Evolutionary conservation across 37 sponge, comb jelly and placozoan species (phyloP).

Genomic region (Geodia barretti): DNA sequence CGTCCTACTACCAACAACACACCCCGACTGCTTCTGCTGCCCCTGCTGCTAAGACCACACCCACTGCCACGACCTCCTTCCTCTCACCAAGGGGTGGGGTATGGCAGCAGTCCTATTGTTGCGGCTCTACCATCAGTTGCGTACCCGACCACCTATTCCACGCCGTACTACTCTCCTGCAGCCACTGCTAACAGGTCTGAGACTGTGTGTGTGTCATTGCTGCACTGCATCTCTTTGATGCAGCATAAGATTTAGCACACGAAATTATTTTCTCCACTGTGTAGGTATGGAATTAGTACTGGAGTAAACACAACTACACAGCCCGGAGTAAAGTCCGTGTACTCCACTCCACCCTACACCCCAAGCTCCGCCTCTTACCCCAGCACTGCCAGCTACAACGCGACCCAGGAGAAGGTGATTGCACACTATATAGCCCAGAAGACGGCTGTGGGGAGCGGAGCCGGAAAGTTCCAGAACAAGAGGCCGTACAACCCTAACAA

Average conservation of each 20-base stretch:
- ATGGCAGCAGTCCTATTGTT: slow-evolving; percentile 5
- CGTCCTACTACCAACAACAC: not conserved
- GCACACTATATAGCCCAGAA: slow-evolving; percentile 27
- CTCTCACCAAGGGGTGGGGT: not conserved
- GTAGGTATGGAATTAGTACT: not conserved
- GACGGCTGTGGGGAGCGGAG: not conserved
- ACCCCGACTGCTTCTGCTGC: not conserved
- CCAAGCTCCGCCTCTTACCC: slow-evolving; percentile 10
- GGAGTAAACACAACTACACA: not conserved
- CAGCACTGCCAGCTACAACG: slow-evolving; percentile 19
- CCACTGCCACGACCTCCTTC: not conserved
- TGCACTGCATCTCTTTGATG: too few species aligned
- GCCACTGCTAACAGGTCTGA: not conserved
- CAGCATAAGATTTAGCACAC: too few species aligned
- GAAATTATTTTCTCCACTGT: too few species aligned
- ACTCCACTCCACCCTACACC: slow-evolving; percentile 3
- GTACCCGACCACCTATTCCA: not conserved
- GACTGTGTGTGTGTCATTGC: too few species aligned
- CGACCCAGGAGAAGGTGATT: slow-evolving; percentile 52
- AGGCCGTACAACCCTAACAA: slow-evolving; percentile 13
- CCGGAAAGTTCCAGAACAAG: not conserved
- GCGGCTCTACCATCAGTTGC: slow-evolving; percentile 7
- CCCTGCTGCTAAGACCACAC: not conserved
- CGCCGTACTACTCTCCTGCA: not conserved
- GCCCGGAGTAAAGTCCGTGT: not conserved